Conservation (phyloP, 2,113 vertebrate genomes). For the Pygoscelis antarcticus region DNA sequence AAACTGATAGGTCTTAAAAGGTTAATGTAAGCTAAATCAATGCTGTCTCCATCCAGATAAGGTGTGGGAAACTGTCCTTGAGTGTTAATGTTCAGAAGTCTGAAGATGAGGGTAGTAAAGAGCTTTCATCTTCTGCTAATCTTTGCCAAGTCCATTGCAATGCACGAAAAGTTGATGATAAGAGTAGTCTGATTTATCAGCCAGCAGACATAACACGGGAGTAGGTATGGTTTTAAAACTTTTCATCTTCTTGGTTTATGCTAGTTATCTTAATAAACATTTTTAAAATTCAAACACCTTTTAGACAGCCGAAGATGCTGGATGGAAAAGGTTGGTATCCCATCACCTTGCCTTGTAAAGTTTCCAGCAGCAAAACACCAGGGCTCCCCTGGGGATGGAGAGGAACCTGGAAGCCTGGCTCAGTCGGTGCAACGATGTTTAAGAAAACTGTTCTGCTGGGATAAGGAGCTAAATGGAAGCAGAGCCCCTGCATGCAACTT, state of each 20-base stretch:
- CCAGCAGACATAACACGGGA: neutral
- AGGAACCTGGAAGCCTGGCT: neutral
- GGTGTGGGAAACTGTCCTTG: conserved; percentile 61
- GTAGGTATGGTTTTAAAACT: neutral
- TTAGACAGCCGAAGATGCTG: neutral
- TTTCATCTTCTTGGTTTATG: neutral
- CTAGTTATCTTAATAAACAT: neutral
- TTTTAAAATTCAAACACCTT: neutral
- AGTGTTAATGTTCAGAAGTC: neutral
- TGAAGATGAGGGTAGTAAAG: conserved; percentile 41
- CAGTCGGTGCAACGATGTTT: fast-evolving
- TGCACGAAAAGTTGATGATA: neutral
- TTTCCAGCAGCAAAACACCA: neutral
- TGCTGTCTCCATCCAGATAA: conserved; percentile 40
- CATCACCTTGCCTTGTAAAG: neutral
- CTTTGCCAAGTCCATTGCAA: conserved; percentile 10
- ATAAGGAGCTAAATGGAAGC: neutral
- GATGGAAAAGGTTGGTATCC: neutral
- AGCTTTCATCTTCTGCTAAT: conserved; percentile 18
- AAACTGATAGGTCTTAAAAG: conserved; percentile 65
- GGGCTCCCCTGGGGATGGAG: neutral
- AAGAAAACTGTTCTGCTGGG: neutral
- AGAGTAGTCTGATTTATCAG: conserved; percentile 48
- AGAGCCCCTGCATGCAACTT: neutral
- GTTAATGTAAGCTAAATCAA: conserved; percentile 70